Base-by-base conservation (phyloP, 2,797 vertebrate genomes). In the Picus viridis region DNA sequence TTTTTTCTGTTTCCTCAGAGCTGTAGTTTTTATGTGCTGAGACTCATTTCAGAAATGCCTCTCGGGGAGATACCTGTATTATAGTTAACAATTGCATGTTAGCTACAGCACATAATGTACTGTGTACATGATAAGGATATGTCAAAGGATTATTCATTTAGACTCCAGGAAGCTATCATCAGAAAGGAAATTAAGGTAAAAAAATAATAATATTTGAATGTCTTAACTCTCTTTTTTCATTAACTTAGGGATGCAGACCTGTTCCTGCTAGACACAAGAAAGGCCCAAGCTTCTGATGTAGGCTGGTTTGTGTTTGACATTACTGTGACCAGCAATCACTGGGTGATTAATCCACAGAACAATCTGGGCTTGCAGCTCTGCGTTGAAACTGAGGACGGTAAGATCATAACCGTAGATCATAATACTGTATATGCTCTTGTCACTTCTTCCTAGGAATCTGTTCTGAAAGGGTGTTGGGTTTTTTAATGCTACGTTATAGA, bases 241-340 rank as follows among this genome's bases (percentile, higher is more conserved):
- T 90, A 93, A 94, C 54, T 69, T 95, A 99, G 99, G 97, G 99
- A 99, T 96, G 98, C 99, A 59, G 99, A 99, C 90, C 98, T 99
- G 6, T 99, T 99, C 97, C 96, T 99, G 96, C 96, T 99, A 49
- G 99, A 99, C 94, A 98, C 98, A 72, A 99, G 98, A 97, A 99
- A 97, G 89, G 97, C 98, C 81, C 98, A 98, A 86, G 99, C 99
- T 29, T 98, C 98, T 27, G 98, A 99, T 53, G 99, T 99, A 77
- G 99, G 99, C 63, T 99, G 99, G 99, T 97, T 99, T 87, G 99
- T 99, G 85, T 99, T 99, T 92, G 99, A 99, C 97, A 99, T 99
- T 95, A 99, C 99, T 24, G 99, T 98, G 92, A 99, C 99, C 92
- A 99, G 99, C 97, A 99, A 99, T 96, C 99, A 99, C 83, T 99